phyloP scores from a whole-genome alignment of 2,113 vertebrate species.

The Ptilorrhoa leucosticta region DNA sequence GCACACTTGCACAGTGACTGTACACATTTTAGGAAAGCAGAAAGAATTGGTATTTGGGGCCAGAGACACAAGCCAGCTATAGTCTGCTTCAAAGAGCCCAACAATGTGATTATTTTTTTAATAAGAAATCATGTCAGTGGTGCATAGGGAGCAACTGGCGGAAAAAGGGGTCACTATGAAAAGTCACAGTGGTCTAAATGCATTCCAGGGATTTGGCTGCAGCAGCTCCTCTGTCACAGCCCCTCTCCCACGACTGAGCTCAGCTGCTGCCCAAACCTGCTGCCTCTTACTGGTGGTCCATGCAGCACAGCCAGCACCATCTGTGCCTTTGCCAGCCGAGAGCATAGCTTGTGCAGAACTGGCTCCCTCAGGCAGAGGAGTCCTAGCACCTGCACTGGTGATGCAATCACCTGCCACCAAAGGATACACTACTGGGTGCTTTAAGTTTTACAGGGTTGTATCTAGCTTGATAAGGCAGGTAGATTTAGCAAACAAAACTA shows the following conservation, averaged over 20 bases:
- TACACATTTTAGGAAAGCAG: neutral
- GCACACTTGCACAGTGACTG: neutral
- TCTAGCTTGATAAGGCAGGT: neutral
- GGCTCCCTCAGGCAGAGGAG: neutral
- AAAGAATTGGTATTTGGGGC: neutral
- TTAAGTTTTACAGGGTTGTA: neutral
- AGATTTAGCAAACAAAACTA: neutral
- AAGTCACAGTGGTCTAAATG: neutral
- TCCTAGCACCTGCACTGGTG: neutral
- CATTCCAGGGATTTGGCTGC: neutral
- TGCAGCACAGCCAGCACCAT: fast-evolving
- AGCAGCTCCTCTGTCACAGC: fast-evolving
- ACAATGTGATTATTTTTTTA: neutral
- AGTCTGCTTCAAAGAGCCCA: neutral
- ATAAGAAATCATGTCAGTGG: neutral
- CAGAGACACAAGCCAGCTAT: neutral
- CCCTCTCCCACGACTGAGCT: fast-evolving
- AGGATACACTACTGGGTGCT: neutral
- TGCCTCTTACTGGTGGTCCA: neutral
- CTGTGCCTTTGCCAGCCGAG: fast-evolving
- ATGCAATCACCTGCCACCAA: neutral
- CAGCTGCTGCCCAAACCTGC: neutral
- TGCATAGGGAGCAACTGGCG: neutral
- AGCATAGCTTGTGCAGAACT: neutral
- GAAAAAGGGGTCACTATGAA: neutral